These are phyloP conservation scores for Ramphastos sulfuratus DNA, from an alignment of 2,113 vertebrate species.

Conservation along the genomic window DNA sequence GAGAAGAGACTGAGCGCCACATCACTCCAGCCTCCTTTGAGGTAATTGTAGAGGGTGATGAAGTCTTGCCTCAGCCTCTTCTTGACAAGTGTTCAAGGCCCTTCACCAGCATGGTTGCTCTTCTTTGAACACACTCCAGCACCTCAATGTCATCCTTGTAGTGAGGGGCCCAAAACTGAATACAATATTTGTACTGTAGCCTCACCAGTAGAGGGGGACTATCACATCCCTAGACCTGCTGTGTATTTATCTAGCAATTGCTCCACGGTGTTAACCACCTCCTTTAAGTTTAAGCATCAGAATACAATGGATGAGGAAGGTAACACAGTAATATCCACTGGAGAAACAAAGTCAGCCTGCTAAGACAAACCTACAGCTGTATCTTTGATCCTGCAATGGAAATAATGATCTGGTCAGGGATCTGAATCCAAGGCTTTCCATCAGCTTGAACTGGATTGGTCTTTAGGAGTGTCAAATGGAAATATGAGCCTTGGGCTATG, in stretches of 20 bases:
- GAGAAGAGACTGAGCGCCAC: too few relatives aligned
- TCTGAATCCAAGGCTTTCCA: slow-evolving; percentile 95
- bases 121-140: too few relatives aligned
- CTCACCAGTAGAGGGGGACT: not conserved
- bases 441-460: slow-evolving; percentile 94
- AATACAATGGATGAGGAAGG: not conserved
- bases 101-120: too few relatives aligned
- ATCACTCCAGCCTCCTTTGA: too few relatives aligned
- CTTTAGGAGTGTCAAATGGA: slow-evolving; percentile 86
- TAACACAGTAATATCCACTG: fast-evolving
- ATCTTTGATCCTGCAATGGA: slow-evolving; percentile 94
- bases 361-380: not conserved
- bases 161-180: too few relatives aligned
- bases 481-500: slow-evolving; percentile 93
- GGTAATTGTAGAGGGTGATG: too few relatives aligned
- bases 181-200: too few relatives aligned
- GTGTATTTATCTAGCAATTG: not conserved
- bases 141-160: too few relatives aligned
- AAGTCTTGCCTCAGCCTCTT: too few relatives aligned
- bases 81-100: too few relatives aligned
- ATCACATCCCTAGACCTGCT: not conserved
- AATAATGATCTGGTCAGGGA: slow-evolving; percentile 93
- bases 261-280: fast-evolving
- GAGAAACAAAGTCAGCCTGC: not conserved
- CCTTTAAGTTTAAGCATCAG: not conserved